phyloP scores from a whole-genome alignment of 2,113 vertebrate species.

The Pycnonotus jocosus region DNA sequence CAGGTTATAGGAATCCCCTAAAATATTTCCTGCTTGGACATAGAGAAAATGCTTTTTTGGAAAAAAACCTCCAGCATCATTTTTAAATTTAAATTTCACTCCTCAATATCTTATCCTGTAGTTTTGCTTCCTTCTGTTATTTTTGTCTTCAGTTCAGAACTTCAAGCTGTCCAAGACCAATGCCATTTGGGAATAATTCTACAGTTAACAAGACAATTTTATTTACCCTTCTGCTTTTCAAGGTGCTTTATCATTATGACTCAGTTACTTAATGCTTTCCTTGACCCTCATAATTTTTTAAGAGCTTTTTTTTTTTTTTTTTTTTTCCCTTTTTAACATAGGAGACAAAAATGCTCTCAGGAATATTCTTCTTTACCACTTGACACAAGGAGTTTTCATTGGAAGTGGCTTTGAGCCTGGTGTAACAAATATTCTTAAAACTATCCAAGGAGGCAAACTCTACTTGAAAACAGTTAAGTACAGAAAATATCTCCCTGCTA shows the following conservation, averaged over 20 bases:
- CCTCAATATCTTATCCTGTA: neutral
- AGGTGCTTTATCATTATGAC: neutral
- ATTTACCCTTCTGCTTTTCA: neutral
- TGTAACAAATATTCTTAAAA: conserved; percentile 92
- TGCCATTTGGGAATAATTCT: neutral
- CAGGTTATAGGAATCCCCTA: neutral
- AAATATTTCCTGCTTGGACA: neutral
- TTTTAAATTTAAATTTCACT: neutral
- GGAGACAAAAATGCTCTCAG: conserved; percentile 86
- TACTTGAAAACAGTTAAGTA: conserved; percentile 84
- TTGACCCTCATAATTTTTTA: neutral
- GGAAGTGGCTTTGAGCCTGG: conserved; percentile 89
- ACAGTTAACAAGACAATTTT: neutral
- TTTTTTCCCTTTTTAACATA: conserved; percentile 45
- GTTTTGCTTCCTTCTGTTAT: neutral
- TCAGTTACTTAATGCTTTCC: neutral
- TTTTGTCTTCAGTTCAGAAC: neutral
- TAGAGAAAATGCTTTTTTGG: neutral
- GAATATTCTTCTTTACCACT: conserved; percentile 91
- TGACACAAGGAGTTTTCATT: conserved; percentile 86
- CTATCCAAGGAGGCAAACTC: conserved; percentile 88
- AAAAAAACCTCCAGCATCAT: neutral
- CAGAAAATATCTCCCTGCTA: neutral
- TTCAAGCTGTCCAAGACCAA: neutral
- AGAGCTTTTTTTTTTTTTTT: neutral